Base-by-base conservation (phyloP, 2,888 invertebrate genomes). In the Merodon equestris region DNA sequence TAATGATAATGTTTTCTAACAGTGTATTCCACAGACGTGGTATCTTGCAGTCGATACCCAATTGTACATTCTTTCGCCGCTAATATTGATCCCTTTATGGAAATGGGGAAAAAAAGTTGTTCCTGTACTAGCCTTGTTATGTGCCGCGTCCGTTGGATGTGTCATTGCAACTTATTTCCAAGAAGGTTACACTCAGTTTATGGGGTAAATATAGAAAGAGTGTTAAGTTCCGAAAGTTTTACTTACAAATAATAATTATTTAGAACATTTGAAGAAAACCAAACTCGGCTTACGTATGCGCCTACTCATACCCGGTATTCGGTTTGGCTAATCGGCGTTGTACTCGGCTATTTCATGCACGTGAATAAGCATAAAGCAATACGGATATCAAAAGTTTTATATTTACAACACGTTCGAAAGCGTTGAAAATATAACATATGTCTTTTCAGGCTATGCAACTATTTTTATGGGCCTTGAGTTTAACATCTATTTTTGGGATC, bases 1-100 rank as follows among this genome's bases (percentile, higher is more conserved):
- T 36, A 19, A 9, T 27, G 36, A 13, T 9, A 50, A 9, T 17
- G 19, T 48, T 17, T 51, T 4, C 50, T 58, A 58, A 12, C 48
- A 88, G 89, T 92, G 92, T 84, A 83, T 91, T 45, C 86, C 87
- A 14, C 91, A 91, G 82, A 89, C 90, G 0, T 92, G 92, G 92
- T 92, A 91, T 82, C 84, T 92, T 36, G 89, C 91, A 5, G 90
- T 91, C 9, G 92, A 92, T 82, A 91, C 90, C 82, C 92, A 92
- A 83, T 84, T 92, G 45, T 91, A 90, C 83, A 86, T 91, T 82
- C 73, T 91, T 12, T 90, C 92, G 1, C 92, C 92, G 0, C 79
- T 92, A 4, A 85, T 92, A 57, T 85, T 92, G 10, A 89, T 90
- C 64, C 89, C 90, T 0, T 82, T 91, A 14, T 89, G 88, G 83